These are phyloP conservation scores for Hirtodrosophila histrioides DNA, from an alignment of 2,888 invertebrate genomes.

Conservation along the genomic window DNA sequence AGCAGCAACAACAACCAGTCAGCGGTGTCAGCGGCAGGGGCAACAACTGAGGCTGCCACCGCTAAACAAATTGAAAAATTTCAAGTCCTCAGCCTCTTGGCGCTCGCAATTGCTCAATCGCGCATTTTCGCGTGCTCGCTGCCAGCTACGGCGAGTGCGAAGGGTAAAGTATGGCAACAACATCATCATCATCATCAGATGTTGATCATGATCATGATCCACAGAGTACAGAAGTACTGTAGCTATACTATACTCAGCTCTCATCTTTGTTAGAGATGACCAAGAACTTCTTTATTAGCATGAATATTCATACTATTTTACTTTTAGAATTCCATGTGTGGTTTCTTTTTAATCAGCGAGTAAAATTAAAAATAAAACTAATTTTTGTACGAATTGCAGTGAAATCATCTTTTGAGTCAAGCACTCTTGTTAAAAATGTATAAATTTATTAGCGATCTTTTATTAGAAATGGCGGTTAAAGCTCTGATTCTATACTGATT, in stretches of 20 bases:
- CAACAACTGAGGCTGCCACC: constrained; percentile 45
- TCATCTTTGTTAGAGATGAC: constrained; percentile 41
- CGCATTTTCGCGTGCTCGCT: constrained; percentile 65
- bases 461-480: no score
- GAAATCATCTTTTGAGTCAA: no score
- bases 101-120: constrained; percentile 77
- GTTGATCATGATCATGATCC: constrained; percentile 27
- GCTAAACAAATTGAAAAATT: constrained; percentile 76
- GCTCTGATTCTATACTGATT: no score
- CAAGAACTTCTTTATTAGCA: constrained; percentile 11
- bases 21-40: constrained; percentile 23
- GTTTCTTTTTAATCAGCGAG: no score
- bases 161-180: constrained; percentile 14
- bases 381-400: no score
- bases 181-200: constrained; percentile 26
- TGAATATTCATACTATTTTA: no score
- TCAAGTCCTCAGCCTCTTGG: constrained; percentile 75
- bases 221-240: constrained; percentile 27
- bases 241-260: constrained; percentile 32
- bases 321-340: no score
- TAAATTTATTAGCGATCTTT: no score
- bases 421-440: no score
- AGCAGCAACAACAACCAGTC: constrained; percentile 18
- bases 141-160: constrained; percentile 43
- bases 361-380: no score